Evolutionary conservation across 2,888 invertebrate genomes (phyloP).

Genomic region (Adela reaumurella): DNA sequence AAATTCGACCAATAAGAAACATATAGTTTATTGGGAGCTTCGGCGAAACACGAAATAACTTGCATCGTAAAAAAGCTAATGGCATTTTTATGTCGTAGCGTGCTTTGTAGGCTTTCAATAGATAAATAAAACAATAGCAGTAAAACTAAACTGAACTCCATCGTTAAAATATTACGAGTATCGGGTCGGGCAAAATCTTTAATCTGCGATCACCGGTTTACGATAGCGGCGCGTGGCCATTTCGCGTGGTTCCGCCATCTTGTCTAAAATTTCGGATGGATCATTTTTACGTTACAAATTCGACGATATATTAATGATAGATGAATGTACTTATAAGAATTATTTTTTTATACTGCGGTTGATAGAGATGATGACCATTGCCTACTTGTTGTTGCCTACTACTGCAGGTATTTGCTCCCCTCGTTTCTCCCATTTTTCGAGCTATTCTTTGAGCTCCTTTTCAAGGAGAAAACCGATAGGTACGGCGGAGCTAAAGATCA

Average conservation of each 20-base stretch:
- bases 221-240: background rate
- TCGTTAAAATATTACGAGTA: constrained; percentile 52
- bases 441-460: too few relatives aligned
- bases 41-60: background rate
- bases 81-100: background rate
- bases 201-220: constrained; percentile 27
- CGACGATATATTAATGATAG: too few relatives aligned
- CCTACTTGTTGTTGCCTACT: too few relatives aligned
- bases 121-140: constrained; percentile 1
- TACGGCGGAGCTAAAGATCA: too few relatives aligned
- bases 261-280: background rate
- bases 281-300: background rate
- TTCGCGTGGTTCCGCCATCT: background rate
- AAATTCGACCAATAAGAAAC: background rate
- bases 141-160: constrained; percentile 8
- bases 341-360: too few relatives aligned
- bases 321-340: too few relatives aligned
- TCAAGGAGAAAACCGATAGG: too few relatives aligned
- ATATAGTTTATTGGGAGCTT: background rate
- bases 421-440: too few relatives aligned
- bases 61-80: background rate
- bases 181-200: constrained; percentile 46
- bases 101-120: background rate
- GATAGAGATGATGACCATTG: too few relatives aligned
- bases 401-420: too few relatives aligned